Percentiles rank a stretch among this genome's conserved stretches.
Conservation (phyloP, 2,888 invertebrate species). For the Catocala nupta region DNA sequence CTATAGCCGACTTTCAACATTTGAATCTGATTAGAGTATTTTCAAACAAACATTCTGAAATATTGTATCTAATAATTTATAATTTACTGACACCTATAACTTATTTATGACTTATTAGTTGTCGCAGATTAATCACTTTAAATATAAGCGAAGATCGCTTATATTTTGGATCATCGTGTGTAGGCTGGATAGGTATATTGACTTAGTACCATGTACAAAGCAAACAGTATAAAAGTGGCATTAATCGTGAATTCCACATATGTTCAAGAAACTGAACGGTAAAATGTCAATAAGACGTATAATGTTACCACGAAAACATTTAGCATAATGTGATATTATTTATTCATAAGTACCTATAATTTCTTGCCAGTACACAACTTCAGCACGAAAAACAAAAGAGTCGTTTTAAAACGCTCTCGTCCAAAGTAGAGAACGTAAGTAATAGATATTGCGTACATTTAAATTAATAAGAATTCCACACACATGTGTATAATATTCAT, state of each 20-base stretch:
- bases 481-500: constrained; percentile 7
- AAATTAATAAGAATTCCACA: constrained; percentile 12
- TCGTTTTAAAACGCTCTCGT: too few species aligned
- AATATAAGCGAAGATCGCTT: not conserved
- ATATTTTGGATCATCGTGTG: constrained; percentile 16
- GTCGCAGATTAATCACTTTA: constrained; percentile 2
- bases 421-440: too few species aligned
- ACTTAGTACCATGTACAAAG: constrained; percentile 11
- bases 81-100: not conserved
- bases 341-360: not conserved
- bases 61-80: not conserved
- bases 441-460: constrained; percentile 10
- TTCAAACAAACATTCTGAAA: too few species aligned
- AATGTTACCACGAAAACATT: constrained; percentile 31
- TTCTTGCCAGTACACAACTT: too few species aligned
- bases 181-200: constrained; percentile 13
- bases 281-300: constrained; percentile 32
- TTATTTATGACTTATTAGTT: constrained; percentile 3
- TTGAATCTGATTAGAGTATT: too few species aligned
- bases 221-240: constrained; percentile 28
- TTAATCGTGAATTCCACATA: constrained; percentile 23
- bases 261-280: constrained; percentile 21
- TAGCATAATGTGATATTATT: constrained; percentile 14
- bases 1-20: too few species aligned
- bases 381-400: too few species aligned